Evolutionary conservation across 2,888 invertebrate genomes (phyloP).

Genomic region (Noctuana brunneofusca): DNA sequence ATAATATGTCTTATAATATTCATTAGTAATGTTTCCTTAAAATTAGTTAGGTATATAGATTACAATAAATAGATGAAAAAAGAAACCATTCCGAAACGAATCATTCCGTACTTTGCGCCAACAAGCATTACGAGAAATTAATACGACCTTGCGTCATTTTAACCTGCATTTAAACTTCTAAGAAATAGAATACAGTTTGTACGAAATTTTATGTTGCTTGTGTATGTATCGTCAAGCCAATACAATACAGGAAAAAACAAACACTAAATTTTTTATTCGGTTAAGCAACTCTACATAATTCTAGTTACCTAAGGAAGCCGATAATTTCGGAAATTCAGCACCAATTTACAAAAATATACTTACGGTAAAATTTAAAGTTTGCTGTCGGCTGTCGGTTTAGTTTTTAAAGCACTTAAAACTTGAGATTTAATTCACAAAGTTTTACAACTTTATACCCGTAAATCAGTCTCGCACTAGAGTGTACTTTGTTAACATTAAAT

Average conservation of each 20-base stretch:
- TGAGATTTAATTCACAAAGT: neutral
- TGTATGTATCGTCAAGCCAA: conserved; percentile 4
- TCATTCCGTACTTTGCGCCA: neutral
- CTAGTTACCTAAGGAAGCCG: neutral
- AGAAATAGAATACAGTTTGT: too few species aligned
- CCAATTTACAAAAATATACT: neutral
- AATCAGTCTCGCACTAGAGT: neutral
- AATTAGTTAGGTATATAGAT: too few species aligned
- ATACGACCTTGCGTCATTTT: conserved; percentile 8
- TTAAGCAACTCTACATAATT: neutral
- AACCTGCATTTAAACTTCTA: too few species aligned
- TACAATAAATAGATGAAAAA: too few species aligned
- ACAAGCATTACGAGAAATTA: neutral
- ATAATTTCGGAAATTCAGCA: neutral
- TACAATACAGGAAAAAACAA: neutral
- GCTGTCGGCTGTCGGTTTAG: neutral
- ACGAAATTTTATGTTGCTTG: too few species aligned
- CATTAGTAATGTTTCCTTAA: too few species aligned
- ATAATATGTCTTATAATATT: too few species aligned
- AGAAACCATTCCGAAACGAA: too few species aligned
- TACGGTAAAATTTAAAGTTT: conserved; percentile 1
- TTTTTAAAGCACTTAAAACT: neutral
- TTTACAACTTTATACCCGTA: too few species aligned
- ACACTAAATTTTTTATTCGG: neutral
- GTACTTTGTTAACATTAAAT: neutral